Conservation (phyloP, 2,113 vertebrate genomes). For the Silurus asotus region DNA sequence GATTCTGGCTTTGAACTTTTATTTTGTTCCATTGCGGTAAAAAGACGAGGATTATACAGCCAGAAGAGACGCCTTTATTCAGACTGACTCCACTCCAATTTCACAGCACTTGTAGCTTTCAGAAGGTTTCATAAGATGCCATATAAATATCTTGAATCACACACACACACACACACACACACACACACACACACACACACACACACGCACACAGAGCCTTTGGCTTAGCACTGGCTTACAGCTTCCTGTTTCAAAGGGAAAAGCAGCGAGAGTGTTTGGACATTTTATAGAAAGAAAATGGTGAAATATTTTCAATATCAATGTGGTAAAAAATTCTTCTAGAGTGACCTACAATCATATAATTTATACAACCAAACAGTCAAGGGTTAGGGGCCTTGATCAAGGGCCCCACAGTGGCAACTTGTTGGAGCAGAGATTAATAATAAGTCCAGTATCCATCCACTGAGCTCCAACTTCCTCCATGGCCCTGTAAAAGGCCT, state of each 20-base stretch:
- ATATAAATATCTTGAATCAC: background rate
- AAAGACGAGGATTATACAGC: conserved; percentile 2
- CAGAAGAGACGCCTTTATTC: conserved; percentile 10
- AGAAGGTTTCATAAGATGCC: conserved; percentile 19
- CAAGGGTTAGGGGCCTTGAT: too few relatives aligned
- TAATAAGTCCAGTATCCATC: too few relatives aligned
- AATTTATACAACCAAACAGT: too few relatives aligned
- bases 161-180: conserved; percentile 16
- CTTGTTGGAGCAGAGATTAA: too few relatives aligned
- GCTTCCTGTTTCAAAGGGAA: background rate
- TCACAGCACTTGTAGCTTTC: conserved; percentile 25
- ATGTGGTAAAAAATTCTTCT: background rate
- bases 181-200: conserved; percentile 18
- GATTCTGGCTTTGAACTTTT: conserved; percentile 15
- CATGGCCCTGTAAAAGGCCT: too few relatives aligned
- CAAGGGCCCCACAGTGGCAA: too few relatives aligned
- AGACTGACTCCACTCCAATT: conserved; percentile 3
- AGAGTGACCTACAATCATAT: too few relatives aligned
- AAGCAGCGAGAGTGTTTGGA: background rate
- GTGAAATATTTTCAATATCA: background rate
- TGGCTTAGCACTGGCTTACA: background rate
- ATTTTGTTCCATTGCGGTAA: conserved; percentile 1
- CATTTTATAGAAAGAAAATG: background rate
- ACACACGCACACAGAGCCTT: background rate
- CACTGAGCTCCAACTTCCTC: too few relatives aligned